These are phyloP conservation scores for Oscheius sp. DNA, from an alignment of 2,888 invertebrate species.

Conservation along the genomic window DNA sequence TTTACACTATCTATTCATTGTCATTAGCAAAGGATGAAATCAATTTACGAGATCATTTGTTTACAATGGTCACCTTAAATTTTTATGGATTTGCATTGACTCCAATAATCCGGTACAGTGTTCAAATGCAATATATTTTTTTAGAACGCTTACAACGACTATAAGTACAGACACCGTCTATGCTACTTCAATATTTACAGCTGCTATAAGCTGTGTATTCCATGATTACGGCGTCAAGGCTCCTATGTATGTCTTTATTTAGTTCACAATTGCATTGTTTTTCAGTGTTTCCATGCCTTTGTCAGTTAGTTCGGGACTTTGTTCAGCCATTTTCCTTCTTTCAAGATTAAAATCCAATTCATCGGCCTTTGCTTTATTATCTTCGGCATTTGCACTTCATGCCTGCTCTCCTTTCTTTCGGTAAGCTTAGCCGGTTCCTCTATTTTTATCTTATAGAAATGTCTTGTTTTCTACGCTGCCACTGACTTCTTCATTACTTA, in stretches of 20 bases:
- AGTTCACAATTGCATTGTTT: neutral
- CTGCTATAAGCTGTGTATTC: constrained; percentile 88
- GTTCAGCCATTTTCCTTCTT: constrained; percentile 92
- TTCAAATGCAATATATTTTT: no score
- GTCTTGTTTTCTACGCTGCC: constrained; percentile 54
- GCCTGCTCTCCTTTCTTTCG: constrained; percentile 50
- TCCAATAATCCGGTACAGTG: constrained; percentile 81
- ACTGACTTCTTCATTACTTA: constrained; percentile 58
- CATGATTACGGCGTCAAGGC: constrained; percentile 90
- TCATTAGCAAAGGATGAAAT: neutral
- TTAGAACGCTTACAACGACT: constrained; percentile 93
- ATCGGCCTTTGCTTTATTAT: constrained; percentile 90
- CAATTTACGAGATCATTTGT: constrained; percentile 39
- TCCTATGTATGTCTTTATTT: constrained; percentile 78
- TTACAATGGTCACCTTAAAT: constrained; percentile 84
- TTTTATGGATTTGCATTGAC: constrained; percentile 89
- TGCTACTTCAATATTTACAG: constrained; percentile 88
- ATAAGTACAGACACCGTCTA: constrained; percentile 98
- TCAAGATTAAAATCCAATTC: constrained; percentile 87
- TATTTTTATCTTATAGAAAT: constrained; percentile 37
- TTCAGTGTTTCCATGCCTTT: constrained; percentile 87
- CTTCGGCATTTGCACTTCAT: constrained; percentile 83
- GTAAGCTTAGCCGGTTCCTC: constrained; percentile 12
- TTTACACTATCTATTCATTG: constrained; percentile 14
- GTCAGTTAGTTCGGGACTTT: constrained; percentile 92